Evolutionary conservation across 2,888 invertebrate species (phyloP).

Genomic region (Nemoura dubitans): DNA sequence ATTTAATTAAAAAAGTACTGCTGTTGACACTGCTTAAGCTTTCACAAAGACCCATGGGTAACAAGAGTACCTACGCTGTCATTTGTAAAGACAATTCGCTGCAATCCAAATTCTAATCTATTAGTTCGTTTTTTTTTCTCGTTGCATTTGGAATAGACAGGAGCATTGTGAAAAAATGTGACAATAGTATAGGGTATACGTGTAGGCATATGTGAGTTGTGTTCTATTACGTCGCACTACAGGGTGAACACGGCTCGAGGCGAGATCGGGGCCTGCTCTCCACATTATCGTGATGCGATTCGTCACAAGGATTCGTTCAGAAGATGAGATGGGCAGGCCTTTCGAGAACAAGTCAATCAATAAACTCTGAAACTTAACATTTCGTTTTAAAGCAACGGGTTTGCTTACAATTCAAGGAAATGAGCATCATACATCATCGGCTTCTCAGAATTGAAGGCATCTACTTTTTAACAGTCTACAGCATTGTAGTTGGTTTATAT

Average conservation of each 20-base stretch:
- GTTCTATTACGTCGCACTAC: neutral
- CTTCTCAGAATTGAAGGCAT: neutral
- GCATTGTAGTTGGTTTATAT: constrained; percentile 35
- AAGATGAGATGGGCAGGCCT: neutral
- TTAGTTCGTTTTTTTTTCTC: neutral
- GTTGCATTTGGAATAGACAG: neutral
- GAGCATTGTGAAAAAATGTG: constrained; percentile 1
- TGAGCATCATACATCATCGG: constrained; percentile 23
- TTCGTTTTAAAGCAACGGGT: constrained; percentile 19
- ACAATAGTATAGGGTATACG: neutral
- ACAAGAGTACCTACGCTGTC: neutral
- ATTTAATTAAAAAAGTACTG: no score
- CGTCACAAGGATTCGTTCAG: neutral
- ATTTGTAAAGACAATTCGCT: neutral
- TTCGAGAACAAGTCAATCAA: constrained; percentile 24
- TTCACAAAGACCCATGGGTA: no score
- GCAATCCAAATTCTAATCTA: neutral
- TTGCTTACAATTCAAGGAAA: constrained; percentile 31
- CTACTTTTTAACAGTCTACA: constrained; percentile 28
- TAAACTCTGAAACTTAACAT: constrained; percentile 14
- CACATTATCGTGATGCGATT: neutral
- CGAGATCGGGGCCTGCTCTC: neutral
- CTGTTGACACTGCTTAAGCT: no score
- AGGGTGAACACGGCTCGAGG: neutral
- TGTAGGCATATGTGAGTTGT: neutral